phyloP scores from a whole-genome alignment of 2,888 invertebrate genomes.

The Synergus gifuensis region DNA sequence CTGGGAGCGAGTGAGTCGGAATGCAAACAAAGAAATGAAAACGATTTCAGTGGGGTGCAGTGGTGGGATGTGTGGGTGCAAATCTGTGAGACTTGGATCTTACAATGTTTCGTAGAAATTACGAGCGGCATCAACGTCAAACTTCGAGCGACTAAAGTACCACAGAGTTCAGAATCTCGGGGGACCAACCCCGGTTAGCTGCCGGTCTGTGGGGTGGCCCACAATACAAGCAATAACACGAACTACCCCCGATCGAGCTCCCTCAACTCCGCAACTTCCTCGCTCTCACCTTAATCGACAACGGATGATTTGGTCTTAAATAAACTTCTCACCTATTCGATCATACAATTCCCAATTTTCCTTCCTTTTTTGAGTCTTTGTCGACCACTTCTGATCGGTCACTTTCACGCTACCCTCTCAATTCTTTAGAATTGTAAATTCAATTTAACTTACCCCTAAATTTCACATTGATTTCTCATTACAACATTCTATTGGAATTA shows the following conservation, averaged over 20 bases:
- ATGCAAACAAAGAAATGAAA: slow-evolving; percentile 40
- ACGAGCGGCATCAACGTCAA: slow-evolving; percentile 35
- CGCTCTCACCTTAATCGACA: slow-evolving; percentile 76
- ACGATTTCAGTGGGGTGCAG: slow-evolving; percentile 19
- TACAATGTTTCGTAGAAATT: slow-evolving; percentile 43
- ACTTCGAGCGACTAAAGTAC: slow-evolving; percentile 49
- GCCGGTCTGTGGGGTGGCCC: slow-evolving; percentile 66
- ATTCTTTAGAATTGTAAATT: neutral
- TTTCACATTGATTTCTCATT: no score
- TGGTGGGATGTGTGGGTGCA: slow-evolving; percentile 4
- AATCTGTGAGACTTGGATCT: slow-evolving; percentile 7
- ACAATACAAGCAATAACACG: slow-evolving; percentile 77
- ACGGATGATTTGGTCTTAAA: slow-evolving; percentile 77
- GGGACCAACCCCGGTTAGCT: slow-evolving; percentile 66
- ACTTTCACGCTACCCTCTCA: neutral
- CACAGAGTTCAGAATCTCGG: slow-evolving; percentile 62
- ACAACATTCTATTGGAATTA: no score
- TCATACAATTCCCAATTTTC: slow-evolving; percentile 54
- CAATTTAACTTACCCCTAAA: neutral
- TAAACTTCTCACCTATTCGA: slow-evolving; percentile 74
- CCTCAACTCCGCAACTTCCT: slow-evolving; percentile 54
- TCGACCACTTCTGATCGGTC: slow-evolving; percentile 1
- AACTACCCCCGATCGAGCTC: slow-evolving; percentile 62
- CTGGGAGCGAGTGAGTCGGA: slow-evolving; percentile 9
- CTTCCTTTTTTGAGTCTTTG: slow-evolving; percentile 51